Percentiles rank a stretch among this genome's conserved stretches.
Evolutionary conservation across 2,113 vertebrate species (phyloP).

Genomic region (Morphnarchus princeps): DNA sequence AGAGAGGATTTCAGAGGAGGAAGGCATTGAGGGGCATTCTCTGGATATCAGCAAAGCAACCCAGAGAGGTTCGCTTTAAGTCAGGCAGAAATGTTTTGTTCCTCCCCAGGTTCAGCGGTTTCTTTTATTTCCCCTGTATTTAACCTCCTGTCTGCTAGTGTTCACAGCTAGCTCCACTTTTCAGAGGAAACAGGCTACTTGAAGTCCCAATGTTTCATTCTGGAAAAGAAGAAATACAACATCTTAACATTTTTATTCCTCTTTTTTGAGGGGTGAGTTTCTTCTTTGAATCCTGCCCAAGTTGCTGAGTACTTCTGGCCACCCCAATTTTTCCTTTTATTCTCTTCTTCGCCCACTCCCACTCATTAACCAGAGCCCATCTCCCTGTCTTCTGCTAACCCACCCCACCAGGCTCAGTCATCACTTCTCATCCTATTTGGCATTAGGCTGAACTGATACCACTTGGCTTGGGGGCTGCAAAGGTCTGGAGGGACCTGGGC

Average conservation of each 20-base stretch:
- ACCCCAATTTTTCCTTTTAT: neutral
- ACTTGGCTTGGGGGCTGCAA: neutral
- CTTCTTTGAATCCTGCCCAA: neutral
- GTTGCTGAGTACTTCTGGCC: neutral
- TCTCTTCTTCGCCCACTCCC: neutral
- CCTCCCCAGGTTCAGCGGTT: neutral
- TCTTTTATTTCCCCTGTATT: constrained; percentile 31
- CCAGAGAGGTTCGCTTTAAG: neutral
- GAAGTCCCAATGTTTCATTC: neutral
- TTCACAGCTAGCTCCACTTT: neutral
- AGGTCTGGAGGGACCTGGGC: neutral
- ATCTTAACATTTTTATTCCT: neutral
- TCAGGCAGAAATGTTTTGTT: neutral
- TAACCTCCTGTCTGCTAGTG: neutral
- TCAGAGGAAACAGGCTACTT: neutral
- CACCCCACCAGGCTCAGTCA: neutral
- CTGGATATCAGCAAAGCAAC: neutral
- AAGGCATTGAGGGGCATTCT: neutral
- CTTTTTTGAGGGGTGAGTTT: neutral
- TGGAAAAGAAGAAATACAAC: neutral
- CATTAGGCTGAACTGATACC: neutral
- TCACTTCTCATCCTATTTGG: rapidly evolving
- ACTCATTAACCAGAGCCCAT: neutral
- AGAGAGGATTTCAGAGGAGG: neutral
- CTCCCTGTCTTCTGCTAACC: neutral